phyloP scores from a whole-genome alignment of 2,797 vertebrate species.

The Erethizon dorsatum region DNA sequence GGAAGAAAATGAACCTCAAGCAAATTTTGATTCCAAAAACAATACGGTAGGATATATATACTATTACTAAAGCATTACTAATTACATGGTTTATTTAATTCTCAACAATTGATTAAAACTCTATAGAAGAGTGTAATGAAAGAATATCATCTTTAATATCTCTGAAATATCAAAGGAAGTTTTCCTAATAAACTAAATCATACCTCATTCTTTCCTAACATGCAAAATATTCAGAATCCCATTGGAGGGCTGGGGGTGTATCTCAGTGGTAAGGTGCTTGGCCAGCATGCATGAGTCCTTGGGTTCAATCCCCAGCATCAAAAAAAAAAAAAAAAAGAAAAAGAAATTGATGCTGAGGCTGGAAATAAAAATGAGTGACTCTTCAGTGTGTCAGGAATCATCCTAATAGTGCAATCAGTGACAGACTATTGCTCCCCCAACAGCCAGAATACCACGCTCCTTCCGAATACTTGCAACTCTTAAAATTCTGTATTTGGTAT shows the following conservation, averaged over 20 bases:
- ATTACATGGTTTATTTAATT: constrained; percentile 1
- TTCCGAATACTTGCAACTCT: neutral
- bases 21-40: constrained; percentile 52
- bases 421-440: neutral
- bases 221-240: constrained; percentile 53
- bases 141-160: constrained; percentile 2
- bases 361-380: constrained; percentile 45
- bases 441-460: neutral
- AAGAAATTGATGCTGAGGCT: neutral
- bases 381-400: neutral
- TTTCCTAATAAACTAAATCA: constrained; percentile 51
- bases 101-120: constrained; percentile 34
- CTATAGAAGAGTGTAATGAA: constrained; percentile 33
- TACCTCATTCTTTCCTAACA: constrained; percentile 49
- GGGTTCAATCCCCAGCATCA: neutral
- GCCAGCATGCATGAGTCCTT: neutral
- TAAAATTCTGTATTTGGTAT: neutral
- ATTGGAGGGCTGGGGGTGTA: neutral
- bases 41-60: neutral
- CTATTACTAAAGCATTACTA: constrained; percentile 27
- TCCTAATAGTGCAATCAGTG: neutral
- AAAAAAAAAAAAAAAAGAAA: neutral
- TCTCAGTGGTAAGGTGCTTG: neutral
- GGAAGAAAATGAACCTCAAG: neutral
- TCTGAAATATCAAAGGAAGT: constrained; percentile 65